A percentile compares a stretch with the other conserved stretches of the same genome.
phyloP scores from a whole-genome alignment of 2,888 invertebrate species.

The Ornithoptera priamus region DNA sequence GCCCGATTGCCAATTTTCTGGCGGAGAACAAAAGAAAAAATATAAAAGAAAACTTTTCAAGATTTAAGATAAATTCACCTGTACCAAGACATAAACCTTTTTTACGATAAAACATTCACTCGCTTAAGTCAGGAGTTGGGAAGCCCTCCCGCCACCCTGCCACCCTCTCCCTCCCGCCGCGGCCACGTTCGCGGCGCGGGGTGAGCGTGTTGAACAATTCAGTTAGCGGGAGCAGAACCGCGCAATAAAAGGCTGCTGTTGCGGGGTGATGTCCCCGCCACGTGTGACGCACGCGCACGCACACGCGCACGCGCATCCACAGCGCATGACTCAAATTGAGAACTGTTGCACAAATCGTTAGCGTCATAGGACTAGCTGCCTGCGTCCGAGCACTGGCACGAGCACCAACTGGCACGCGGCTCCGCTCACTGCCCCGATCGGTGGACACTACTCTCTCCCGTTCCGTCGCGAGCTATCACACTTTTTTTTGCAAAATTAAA shows the following conservation, averaged over 20 bases:
- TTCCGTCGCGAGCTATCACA: too few species aligned
- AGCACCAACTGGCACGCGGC: too few species aligned
- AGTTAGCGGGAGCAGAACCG: slow-evolving; percentile 21
- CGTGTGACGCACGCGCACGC: background rate
- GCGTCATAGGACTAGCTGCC: too few species aligned
- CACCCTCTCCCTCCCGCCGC: background rate
- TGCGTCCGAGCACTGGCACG: too few species aligned
- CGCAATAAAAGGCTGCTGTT: slow-evolving; percentile 8
- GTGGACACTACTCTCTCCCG: too few species aligned
- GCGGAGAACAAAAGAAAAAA: slow-evolving; percentile 8
- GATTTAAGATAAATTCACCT: slow-evolving; percentile 28
- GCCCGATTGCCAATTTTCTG: slow-evolving; percentile 8
- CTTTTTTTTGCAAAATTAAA: too few species aligned
- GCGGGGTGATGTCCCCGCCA: background rate
- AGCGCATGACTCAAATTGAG: too few species aligned
- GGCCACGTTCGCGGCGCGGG: background rate
- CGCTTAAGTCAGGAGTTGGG: slow-evolving; percentile 23
- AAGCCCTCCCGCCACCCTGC: background rate
- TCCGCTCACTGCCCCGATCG: too few species aligned
- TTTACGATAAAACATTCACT: slow-evolving; percentile 26
- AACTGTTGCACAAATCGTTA: too few species aligned
- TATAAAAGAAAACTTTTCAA: slow-evolving; percentile 18
- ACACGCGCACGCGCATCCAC: background rate
- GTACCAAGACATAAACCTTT: slow-evolving; percentile 26
- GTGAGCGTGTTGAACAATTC: slow-evolving; percentile 19